phyloP scores from a whole-genome alignment of 1,140 invertebrate genomes.

The Pogonomyrmex californicus region DNA sequence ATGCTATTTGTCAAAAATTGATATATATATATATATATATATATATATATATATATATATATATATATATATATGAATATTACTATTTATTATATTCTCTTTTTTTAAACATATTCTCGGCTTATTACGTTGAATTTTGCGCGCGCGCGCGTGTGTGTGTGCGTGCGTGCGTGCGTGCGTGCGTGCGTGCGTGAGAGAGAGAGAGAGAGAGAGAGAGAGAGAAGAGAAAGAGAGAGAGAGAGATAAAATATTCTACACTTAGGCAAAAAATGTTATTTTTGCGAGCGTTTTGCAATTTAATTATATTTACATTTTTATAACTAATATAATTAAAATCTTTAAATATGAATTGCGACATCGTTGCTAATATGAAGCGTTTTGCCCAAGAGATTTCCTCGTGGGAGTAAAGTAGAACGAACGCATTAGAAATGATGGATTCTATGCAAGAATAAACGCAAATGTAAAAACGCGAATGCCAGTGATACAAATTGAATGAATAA shows the following conservation, averaged over 20 bases:
- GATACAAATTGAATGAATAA: conserved; percentile 63
- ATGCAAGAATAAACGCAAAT: not conserved
- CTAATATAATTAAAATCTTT: not conserved
- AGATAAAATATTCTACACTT: no score
- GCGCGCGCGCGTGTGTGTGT: no score
- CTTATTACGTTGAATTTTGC: no score
- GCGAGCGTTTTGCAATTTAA: not conserved
- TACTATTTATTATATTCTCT: no score
- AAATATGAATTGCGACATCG: not conserved
- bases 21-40: no score
- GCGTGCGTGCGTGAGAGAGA: no score
- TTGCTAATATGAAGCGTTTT: not conserved
- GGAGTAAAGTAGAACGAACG: conserved; percentile 1
- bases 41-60: no score
- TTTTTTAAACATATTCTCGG: no score
- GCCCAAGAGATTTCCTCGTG: not conserved
- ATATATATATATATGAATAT: not conserved
- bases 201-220: no score
- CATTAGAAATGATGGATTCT: conserved; percentile 43
- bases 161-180: no score
- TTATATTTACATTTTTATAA: no score
- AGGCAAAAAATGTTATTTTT: not conserved
- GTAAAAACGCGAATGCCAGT: conserved; percentile 38
- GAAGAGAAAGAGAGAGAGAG: no score
- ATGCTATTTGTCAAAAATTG: not conserved